Base-by-base conservation (phyloP, 2,797 vertebrate genomes). In the Bucorvus abyssinicus region DNA sequence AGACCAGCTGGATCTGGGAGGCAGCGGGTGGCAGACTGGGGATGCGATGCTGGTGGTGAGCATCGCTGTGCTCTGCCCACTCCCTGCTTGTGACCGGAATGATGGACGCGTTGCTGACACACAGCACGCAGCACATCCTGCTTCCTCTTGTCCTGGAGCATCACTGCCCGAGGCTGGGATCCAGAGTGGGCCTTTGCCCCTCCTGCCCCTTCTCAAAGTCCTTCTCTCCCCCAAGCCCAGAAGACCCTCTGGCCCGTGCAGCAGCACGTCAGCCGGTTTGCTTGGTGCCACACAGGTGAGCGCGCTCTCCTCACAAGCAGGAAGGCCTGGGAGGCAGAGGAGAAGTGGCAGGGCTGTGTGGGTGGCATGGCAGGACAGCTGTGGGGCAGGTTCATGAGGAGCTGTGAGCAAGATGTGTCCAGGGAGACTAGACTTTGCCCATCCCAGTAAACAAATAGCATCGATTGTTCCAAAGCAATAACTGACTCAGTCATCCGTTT, bases 381-480 rank as follows among this genome's bases (percentile, higher is more conserved):
- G 15, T 53, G 19, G 60, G 71, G 56, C 29, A 45, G 60, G 11
- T 30, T 80, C 53, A 27, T 22, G 36, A 74, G 53, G 68, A 93
- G 10, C 22, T 59, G 40, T n/a, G 71, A 89, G 45, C 71, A 34
- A 49, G 30, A 55, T 20, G 42, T 56, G 70, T 44, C 34, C 27
- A 14, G 47, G 55, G 47, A 79, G 63, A 73, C 42, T 19, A 93
- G 80, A 95, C 92, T 96, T 96, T 96, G 86, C 80, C 90, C 86
- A n/a, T 84, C 47, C 74, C 49, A 47, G 63, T 90, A 93, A 96
- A 94, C 92, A 95, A 93, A 91, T 32, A 79, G 27, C 83, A 69
- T 29, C 3, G 85, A 84, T 88, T 52, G 7, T 93, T 91, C 83
- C 42, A 22, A 61, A 95, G 40, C 88, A 84, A 78, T 84, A 92